Conservation (phyloP, 2,113 vertebrate species). For the Pelecanoides urinatrix region DNA sequence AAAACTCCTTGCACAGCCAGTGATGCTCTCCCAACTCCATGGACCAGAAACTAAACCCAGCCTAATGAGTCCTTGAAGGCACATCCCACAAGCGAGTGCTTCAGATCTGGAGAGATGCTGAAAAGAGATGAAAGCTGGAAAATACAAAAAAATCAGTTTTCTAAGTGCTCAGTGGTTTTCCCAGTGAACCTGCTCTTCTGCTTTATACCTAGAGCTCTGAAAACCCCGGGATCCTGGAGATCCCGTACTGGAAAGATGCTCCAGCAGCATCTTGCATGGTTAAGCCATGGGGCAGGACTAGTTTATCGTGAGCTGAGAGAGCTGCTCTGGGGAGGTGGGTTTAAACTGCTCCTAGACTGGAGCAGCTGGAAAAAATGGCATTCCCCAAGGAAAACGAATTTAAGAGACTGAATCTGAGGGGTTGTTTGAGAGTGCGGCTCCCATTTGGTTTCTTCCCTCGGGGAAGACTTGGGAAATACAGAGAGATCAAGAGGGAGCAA, state of each 20-base stretch:
- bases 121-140: not conserved
- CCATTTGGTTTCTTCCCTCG: not conserved
- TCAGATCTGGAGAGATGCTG: not conserved
- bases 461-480: slow-evolving; percentile 23
- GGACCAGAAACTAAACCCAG: not conserved
- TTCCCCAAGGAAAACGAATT: not conserved
- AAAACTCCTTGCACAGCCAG: not conserved
- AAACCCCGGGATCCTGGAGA: not conserved
- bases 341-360: not conserved
- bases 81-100: not conserved
- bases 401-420: not conserved
- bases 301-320: not conserved
- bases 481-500: slow-evolving; percentile 28
- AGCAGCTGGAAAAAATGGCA: not conserved
- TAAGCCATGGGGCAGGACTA: not conserved
- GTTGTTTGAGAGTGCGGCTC: not conserved
- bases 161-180: not conserved
- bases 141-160: not conserved
- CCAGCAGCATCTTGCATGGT: not conserved
- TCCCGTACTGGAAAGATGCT: not conserved
- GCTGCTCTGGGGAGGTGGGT: not conserved
- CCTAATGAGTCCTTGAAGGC: not conserved
- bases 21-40: not conserved
- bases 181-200: not conserved
- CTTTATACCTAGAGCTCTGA: not conserved